Base-by-base conservation (phyloP, 2,797 vertebrate species). In the Carcharodon carcharias region DNA sequence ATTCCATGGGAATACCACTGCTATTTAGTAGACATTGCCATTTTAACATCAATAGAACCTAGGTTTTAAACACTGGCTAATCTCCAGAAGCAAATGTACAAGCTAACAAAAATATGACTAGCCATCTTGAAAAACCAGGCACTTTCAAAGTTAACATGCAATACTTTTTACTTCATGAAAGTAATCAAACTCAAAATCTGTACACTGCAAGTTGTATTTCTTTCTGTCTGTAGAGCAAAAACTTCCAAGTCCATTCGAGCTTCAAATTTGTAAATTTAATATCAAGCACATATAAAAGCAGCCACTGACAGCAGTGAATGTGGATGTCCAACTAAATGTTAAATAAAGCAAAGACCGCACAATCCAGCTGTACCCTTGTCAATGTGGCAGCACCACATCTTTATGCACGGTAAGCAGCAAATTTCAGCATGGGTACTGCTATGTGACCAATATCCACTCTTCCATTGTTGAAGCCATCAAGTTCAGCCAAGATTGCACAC, bases 21-120 rank as follows among this genome's bases (percentile, higher is more conserved):
- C 40, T 95, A 77, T 95, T 77, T 95, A 54, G 45, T 95, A 95
- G 94, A 95, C 94, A 95, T 95, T 95, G 94, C 94, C 94, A 95
- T 95, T 95, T 95, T 95, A 95, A 95, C 67, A 50, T 95, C 69
- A 95, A 77, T 63, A 77, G 67, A 95, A 73, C 69, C 69, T 58
- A 73, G 16, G 45, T 58, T 95, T 73, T 58, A 95, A n/a, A 95
- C 50, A 77, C 4, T 95, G 50, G 14, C 94, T 28, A 77, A 95
- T 77, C 40, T 95, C 35, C 94, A 95, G 69, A 95, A 73, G 69
- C 28, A 40, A 65, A 65, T 4, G 23, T 93, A 9, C 21, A 69
- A 45, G 18, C 21, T 69, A 92, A 63, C 21, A 73, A 77, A 73
- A 50, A 71, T 50, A 95, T 69, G n/a, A 35, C 69, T 77, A 77